Conservation (phyloP, 2,888 invertebrate genomes). For the Caenorhabditis sulstoni region DNA sequence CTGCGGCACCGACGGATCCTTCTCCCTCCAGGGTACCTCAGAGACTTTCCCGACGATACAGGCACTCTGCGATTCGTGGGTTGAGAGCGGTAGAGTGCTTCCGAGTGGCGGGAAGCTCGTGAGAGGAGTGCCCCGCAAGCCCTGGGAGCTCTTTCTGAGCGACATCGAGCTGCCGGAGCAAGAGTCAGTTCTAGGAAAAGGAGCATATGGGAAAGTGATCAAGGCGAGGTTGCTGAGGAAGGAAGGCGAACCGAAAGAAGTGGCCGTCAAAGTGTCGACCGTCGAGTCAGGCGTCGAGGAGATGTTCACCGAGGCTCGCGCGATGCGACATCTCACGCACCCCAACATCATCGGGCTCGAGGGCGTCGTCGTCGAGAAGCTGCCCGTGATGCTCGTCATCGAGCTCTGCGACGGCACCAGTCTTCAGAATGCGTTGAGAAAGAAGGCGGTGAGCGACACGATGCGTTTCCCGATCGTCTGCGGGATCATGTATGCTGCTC, state of each 20-base stretch:
- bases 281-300: constrained; percentile 7
- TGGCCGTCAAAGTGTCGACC: constrained; percentile 27
- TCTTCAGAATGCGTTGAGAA: constrained; percentile 11
- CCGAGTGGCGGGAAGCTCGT: constrained; percentile 15
- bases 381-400: constrained; percentile 39
- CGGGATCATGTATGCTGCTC: constrained; percentile 36
- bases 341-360: constrained; percentile 33
- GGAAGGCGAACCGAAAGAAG: constrained; percentile 4
- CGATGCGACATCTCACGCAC: constrained; percentile 35
- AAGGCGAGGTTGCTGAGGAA: constrained; percentile 22
- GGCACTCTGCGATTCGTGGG: constrained; percentile 7
- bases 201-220: constrained; percentile 44
- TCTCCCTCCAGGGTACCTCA: constrained; percentile 3
- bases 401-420: constrained; percentile 39
- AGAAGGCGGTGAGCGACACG: constrained; percentile 14
- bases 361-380: constrained; percentile 46
- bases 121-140: constrained; percentile 3
- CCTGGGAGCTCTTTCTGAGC: constrained; percentile 27
- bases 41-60: constrained; percentile 22
- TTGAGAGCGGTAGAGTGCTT: not conserved
- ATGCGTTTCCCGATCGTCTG: constrained; percentile 29
- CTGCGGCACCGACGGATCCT: not conserved
- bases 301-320: constrained; percentile 37
- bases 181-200: constrained; percentile 24
- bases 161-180: constrained; percentile 13